Evolutionary conservation across 2,797 vertebrate species (phyloP).

Genomic region (Ibycter americanus): DNA sequence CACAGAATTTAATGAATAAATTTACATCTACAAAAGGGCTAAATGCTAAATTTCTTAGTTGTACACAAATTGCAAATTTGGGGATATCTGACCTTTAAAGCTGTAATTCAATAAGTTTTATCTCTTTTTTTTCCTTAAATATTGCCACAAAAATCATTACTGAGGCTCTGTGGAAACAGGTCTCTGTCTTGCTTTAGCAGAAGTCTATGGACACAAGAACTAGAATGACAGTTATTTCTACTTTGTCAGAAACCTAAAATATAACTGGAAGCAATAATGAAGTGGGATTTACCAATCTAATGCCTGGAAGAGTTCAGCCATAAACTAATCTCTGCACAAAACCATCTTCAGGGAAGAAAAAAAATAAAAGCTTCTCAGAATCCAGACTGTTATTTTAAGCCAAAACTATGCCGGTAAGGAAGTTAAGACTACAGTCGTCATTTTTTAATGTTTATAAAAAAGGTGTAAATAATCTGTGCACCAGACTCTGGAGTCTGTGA

Average conservation of each 20-base stretch:
- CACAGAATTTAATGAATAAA: slow-evolving; percentile 23
- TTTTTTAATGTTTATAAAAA: neutral
- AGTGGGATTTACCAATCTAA: neutral
- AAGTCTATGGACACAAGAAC: neutral
- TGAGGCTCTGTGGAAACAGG: neutral
- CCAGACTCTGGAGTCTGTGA: neutral
- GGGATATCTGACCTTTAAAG: neutral
- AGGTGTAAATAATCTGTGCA: neutral
- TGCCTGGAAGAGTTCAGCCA: neutral
- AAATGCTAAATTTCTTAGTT: neutral
- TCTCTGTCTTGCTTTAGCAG: neutral
- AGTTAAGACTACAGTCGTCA: accelerated
- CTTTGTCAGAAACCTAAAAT: neutral
- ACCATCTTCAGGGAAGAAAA: neutral
- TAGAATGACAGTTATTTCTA: neutral
- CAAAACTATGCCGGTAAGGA: neutral
- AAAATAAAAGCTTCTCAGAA: neutral
- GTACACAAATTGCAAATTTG: neutral
- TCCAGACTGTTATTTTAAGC: neutral
- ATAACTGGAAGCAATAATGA: neutral
- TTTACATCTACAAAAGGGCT: slow-evolving; percentile 25
- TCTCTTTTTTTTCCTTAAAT: neutral
- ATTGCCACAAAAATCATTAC: neutral
- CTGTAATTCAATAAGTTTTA: neutral
- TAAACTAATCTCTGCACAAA: neutral